These are phyloP conservation scores for Eupsilia transversa DNA, from an alignment of 2,888 invertebrate genomes.

Conservation along the genomic window DNA sequence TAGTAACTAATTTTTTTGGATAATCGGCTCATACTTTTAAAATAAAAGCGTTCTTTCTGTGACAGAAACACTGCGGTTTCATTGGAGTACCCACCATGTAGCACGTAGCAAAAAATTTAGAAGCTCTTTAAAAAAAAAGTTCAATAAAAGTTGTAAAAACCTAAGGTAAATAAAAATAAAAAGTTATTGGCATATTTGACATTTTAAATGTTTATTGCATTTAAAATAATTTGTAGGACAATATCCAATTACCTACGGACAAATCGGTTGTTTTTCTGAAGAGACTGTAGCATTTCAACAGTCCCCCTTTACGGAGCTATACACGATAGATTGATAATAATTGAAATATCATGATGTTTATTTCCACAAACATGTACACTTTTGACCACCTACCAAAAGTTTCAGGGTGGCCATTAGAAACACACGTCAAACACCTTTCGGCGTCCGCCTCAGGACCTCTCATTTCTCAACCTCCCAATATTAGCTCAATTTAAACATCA, in stretches of 20 bases:
- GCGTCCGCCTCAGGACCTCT: slow-evolving; percentile 18
- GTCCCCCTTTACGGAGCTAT: no score
- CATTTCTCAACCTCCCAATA: slow-evolving; percentile 41
- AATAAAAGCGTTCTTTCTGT: background rate
- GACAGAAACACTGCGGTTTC: background rate
- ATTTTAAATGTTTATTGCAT: background rate
- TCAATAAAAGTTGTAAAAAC: no score
- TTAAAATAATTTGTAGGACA: background rate
- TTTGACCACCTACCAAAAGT: slow-evolving; percentile 10
- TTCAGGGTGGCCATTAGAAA: slow-evolving; percentile 32
- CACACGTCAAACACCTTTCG: slow-evolving; percentile 42
- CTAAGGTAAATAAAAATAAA: background rate
- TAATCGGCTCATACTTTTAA: background rate
- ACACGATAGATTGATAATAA: background rate
- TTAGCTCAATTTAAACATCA: slow-evolving; percentile 57
- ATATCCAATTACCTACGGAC: no score
- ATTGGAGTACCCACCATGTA: background rate
- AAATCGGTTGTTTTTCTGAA: background rate
- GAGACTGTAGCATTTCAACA: background rate
- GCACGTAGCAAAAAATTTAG: background rate
- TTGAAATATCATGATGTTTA: background rate
- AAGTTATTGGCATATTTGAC: background rate
- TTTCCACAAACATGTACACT: no score
- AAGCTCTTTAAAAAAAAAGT: background rate
- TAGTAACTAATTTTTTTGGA: background rate